phyloP scores from a whole-genome alignment of 2,113 vertebrate species.

The Lophotis ruficrista region DNA sequence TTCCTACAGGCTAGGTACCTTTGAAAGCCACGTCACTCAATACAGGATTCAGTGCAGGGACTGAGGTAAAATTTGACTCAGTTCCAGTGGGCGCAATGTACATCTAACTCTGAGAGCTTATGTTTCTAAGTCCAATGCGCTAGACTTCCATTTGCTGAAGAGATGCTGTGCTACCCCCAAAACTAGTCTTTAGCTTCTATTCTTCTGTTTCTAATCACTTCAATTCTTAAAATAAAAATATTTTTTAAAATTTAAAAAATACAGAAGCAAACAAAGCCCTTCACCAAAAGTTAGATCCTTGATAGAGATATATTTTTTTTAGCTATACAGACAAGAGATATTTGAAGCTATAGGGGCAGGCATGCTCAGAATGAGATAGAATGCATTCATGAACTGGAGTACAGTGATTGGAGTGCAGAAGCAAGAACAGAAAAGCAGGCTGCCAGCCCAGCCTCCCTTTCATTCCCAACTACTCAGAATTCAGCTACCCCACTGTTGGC shows the following conservation, averaged over 20 bases:
- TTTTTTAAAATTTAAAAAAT: neutral
- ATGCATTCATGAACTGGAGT: neutral
- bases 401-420: neutral
- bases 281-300: neutral
- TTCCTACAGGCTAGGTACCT: neutral
- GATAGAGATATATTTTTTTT: neutral
- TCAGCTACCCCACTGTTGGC: neutral
- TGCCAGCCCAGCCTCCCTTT: neutral
- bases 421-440: neutral
- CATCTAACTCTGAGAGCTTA: neutral
- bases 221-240: neutral
- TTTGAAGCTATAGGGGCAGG: neutral
- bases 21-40: neutral
- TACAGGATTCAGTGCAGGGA: neutral
- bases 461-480: neutral
- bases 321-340: neutral
- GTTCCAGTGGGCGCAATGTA: neutral
- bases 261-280: neutral
- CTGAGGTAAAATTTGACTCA: neutral
- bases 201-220: neutral
- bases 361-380: neutral
- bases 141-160: neutral
- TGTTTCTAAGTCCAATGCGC: neutral
- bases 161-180: neutral
- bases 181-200: neutral